Base-by-base conservation (phyloP, 2,888 invertebrate genomes). In the Leptopilina syphax region DNA sequence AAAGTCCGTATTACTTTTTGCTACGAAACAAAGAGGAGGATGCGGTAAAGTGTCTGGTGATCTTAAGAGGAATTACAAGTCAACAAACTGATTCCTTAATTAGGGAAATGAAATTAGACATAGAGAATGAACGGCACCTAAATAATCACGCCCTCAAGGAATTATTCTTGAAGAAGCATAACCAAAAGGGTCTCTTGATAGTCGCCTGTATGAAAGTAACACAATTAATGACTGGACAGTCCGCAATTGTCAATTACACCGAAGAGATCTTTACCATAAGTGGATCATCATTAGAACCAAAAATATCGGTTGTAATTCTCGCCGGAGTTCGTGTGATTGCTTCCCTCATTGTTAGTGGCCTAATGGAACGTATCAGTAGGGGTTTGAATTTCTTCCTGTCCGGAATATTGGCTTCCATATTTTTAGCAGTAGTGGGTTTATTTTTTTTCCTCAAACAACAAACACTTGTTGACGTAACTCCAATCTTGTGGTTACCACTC, bases 341-440 rank as follows among this genome's bases (percentile, higher is more conserved):
- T 5, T 94, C 94, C 4, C 94, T 94, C 18, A 93, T 93, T 10
- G 92, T 94, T 81, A 94, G 94, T 0, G 93, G 93, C 81, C 89
- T 94, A 78, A 94, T 94, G 4, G 95, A 96, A 88, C 93, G 94
- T 77, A 89, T 94, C 50, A 95, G 95, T 24, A 92, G 95, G 76
- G 93, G 94, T 81, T 93, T 94, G 0, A 92, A 95, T 5, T 92
- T 95, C 47, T 87, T 95, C 18, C 88, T 94, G 77, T 95, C 95
- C 1, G 94, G 95, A 0, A 90, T 93, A 47, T 92, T 94, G 10
- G 94, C 94, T 18, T 93, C 93, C 4, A 54, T 94, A 24, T 92
- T 94, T 2, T 93, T 94, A 81, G 88, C 93, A 41, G 92, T 93
- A 4, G 93, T 94, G 84, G 94, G 94, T 13, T 89, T 93, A 44